phyloP scores from a whole-genome alignment of 1,140 invertebrate species.

The Brachionus rubens region DNA sequence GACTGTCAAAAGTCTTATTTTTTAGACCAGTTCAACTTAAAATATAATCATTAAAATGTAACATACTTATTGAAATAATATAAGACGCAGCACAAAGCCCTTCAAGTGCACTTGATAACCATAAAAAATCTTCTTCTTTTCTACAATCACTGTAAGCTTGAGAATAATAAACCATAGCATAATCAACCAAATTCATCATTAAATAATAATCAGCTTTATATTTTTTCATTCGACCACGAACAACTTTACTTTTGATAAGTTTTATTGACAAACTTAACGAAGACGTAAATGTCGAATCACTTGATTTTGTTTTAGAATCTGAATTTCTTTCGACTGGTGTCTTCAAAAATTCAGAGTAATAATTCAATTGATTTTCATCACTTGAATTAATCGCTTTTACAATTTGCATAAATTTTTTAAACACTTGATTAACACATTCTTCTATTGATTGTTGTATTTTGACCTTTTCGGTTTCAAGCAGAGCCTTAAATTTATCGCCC shows the following conservation, averaged over 20 bases:
- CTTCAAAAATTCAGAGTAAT: slow-evolving; percentile 4
- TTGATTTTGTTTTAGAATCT: not conserved
- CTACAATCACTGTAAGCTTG: not conserved
- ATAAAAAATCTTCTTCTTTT: slow-evolving; percentile 6
- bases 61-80: not conserved
- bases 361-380: slow-evolving; percentile 31
- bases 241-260: not conserved
- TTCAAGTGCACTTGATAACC: not conserved
- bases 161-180: not conserved
- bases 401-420: not conserved
- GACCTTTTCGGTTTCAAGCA: not conserved
- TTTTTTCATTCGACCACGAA: slow-evolving; percentile 33
- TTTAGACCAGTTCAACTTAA: too few species aligned
- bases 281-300: too few species aligned
- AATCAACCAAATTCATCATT: slow-evolving; percentile 10
- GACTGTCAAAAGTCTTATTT: too few species aligned
- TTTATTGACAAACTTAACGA: not conserved
- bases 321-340: not conserved
- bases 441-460: not conserved
- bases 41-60: too few species aligned
- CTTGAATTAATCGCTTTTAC: not conserved
- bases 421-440: not conserved
- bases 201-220: slow-evolving; percentile 27
- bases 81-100: slow-evolving; percentile 30
- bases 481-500: not conserved